A percentile compares a stretch with the other conserved stretches of the same genome.
These are phyloP conservation scores for Chanos chanos DNA, from an alignment of 2,797 vertebrate genomes.

Conservation along the genomic window DNA sequence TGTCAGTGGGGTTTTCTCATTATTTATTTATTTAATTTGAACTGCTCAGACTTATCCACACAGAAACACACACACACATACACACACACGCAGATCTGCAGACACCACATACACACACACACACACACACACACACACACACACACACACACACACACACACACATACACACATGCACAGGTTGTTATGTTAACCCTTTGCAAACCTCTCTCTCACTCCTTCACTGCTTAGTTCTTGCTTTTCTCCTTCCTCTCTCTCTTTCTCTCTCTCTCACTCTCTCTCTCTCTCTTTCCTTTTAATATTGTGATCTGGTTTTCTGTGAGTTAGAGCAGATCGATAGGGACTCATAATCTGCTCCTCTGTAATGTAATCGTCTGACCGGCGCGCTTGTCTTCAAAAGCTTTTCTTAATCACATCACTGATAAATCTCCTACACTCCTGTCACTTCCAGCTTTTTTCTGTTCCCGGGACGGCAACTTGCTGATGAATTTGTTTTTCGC, in stretches of 20 bases:
- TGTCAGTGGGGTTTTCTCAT: too few relatives aligned
- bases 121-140: too few relatives aligned
- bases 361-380: conserved; percentile 74
- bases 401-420: conserved; percentile 70
- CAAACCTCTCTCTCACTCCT: neutral
- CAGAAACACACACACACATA: too few relatives aligned
- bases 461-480: conserved; percentile 36
- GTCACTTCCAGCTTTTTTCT: conserved; percentile 31
- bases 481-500: conserved; percentile 41
- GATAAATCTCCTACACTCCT: conserved; percentile 57
- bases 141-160: too few relatives aligned
- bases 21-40: too few relatives aligned
- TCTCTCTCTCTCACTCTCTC: conserved; percentile 31
- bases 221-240: neutral
- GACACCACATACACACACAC: too few relatives aligned
- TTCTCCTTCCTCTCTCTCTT: too few relatives aligned
- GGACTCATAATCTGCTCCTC: conserved; percentile 59
- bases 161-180: too few relatives aligned
- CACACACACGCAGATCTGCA: too few relatives aligned
- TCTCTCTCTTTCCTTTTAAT: conserved; percentile 47
- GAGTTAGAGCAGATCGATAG: conserved; percentile 67
- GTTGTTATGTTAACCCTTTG: too few relatives aligned
- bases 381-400: conserved; percentile 72
- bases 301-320: conserved; percentile 61
- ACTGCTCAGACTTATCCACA: too few relatives aligned